Percentiles rank a stretch among this genome's conserved stretches.
phyloP scores from a whole-genome alignment of 2,113 vertebrate genomes.

The Sardina pilchardus region DNA sequence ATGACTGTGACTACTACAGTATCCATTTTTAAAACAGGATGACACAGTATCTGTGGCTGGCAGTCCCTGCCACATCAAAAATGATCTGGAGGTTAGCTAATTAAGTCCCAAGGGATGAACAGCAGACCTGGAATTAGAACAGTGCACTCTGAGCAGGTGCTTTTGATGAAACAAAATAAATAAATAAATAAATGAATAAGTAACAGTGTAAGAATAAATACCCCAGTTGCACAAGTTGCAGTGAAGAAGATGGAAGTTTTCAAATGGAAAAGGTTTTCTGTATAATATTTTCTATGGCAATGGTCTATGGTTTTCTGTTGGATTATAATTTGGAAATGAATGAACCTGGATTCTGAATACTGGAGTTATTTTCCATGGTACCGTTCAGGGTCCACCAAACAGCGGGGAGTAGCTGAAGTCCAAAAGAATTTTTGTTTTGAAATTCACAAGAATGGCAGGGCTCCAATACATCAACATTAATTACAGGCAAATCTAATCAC shows the following conservation, averaged over 20 bases:
- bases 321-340: neutral
- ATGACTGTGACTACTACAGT: conserved; percentile 21
- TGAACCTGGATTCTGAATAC: neutral
- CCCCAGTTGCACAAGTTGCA: neutral
- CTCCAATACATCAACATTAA: neutral
- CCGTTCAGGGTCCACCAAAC: neutral
- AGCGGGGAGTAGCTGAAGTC: neutral
- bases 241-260: neutral
- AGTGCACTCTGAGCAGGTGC: conserved; percentile 16
- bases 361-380: neutral
- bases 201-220: conserved; percentile 22
- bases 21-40: conserved; percentile 30
- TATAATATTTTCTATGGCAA: neutral
- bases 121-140: conserved; percentile 31
- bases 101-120: conserved; percentile 41
- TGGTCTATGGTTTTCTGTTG: too few relatives aligned
- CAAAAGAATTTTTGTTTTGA: neutral
- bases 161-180: conserved; percentile 40
- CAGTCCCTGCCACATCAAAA: conserved; percentile 38
- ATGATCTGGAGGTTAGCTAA: conserved; percentile 34
- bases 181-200: neutral
- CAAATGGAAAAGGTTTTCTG: neutral
- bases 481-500: neutral
- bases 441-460: neutral
- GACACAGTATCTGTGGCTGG: conserved; percentile 14